Evolutionary conservation across 2,888 invertebrate species (phyloP), one percentile per base, ranked within the genome.

Genomic region (Lithophane socia): DNA sequence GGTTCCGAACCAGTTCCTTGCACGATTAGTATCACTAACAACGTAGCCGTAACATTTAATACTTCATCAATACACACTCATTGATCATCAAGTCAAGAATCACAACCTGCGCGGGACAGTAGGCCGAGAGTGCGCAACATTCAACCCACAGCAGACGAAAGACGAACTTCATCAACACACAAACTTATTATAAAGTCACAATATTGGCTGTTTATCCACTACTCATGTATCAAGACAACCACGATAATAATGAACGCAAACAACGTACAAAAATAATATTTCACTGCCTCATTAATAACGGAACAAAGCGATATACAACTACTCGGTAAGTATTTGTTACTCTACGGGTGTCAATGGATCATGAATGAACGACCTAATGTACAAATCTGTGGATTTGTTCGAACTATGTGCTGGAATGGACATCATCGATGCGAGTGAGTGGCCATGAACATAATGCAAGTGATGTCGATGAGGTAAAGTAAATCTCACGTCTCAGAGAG

Each of bases 331-430:
- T 92, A 90, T 91, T 78, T 89, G 90, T 90, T 91, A 91, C 90
- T 93, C 94, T 94, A 95, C 90, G 86, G 90, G 90, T 92, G 92
- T 92, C 90, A 83, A 88, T 90, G 90, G 86, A 88, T 87, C 78
- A 89, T 87, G 84, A 85, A 74, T 66, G 83, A 87, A 81, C 79
- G 78, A 82, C 67, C 79, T 90, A 90, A 88, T 88, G 86, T 89
- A 92, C 92, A 93, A 93, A 93, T 92, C 93, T 79, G 82, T 82
- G 70, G 92, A 93, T 93, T 93, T 93, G 93, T 93, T 93, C 92
- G 92, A 91, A 87, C 88, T 88, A 89, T 89, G 88, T 90, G 91
- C 89, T 95, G 95, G 95, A 96, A 96, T 96, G 95, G 93, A 93
- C 92, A 89, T 88, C 86, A 58, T 82, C 83, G 75, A 87, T 80